Conservation (phyloP, 2,888 invertebrate genomes). For the Electrophaes corylata region DNA sequence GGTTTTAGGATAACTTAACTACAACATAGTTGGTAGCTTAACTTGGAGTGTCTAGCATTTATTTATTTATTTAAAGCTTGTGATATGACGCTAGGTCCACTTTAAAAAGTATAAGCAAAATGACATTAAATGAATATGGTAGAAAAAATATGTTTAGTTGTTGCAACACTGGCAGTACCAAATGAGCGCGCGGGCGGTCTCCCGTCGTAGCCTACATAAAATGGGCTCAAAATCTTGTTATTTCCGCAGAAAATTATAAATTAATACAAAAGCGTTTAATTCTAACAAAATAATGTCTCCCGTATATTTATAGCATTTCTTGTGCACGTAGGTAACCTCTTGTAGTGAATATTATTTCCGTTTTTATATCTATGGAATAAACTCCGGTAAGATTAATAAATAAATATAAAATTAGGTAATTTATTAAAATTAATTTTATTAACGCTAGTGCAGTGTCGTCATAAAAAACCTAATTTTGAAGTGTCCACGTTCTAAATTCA, state of each 20-base stretch:
- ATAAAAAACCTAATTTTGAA: conserved; percentile 22
- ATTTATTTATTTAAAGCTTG: not conserved
- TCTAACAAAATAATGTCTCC: conserved; percentile 58
- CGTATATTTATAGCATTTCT: conserved; percentile 69
- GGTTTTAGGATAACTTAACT: too few species aligned
- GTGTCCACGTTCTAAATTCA: conserved; percentile 26
- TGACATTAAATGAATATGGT: conserved; percentile 30
- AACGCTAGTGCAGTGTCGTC: conserved; percentile 24
- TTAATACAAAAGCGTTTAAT: conserved; percentile 47
- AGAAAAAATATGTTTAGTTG: conserved; percentile 38
- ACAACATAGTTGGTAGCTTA: too few species aligned
- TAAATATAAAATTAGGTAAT: conserved; percentile 7
- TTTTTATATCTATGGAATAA: conserved; percentile 28
- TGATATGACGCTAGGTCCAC: not conserved
- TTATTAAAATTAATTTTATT: conserved; percentile 2
- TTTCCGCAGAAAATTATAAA: conserved; percentile 60
- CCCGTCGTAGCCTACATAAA: conserved; percentile 55
- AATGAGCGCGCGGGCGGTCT: conserved; percentile 60
- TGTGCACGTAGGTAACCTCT: conserved; percentile 51
- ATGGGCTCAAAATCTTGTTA: conserved; percentile 57
- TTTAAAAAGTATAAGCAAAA: not conserved
- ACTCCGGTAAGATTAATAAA: conserved; percentile 39
- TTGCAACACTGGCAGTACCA: conserved; percentile 61
- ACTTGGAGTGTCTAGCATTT: too few species aligned
- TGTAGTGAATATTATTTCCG: conserved; percentile 33